phyloP scores from a whole-genome alignment of 2,888 invertebrate species.

The Heteropelma amictum region DNA sequence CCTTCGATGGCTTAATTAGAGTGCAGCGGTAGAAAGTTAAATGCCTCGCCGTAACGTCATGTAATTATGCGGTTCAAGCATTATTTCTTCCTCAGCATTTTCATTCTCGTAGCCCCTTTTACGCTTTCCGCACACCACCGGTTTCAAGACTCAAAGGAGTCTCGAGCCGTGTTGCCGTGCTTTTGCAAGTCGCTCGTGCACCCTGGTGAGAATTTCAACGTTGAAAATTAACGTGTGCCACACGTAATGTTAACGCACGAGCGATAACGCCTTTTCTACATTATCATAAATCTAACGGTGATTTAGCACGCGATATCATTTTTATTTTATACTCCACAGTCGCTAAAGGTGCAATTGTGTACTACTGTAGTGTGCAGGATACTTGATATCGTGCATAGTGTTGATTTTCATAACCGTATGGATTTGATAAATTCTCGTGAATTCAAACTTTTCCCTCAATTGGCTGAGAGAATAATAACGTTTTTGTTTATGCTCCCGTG shows the following conservation, averaged over 20 bases:
- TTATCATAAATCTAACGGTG: slow-evolving; percentile 46
- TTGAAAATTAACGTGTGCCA: slow-evolving; percentile 46
- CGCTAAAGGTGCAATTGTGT: not conserved
- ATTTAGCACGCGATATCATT: slow-evolving; percentile 42
- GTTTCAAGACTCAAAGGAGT: slow-evolving; percentile 27
- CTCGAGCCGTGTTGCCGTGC: slow-evolving; percentile 22
- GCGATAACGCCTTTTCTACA: slow-evolving; percentile 43
- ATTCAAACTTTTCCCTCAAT: no score
- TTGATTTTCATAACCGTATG: no score
- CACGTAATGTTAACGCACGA: slow-evolving; percentile 41
- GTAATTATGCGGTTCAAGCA: slow-evolving; percentile 43
- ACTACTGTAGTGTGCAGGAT: slow-evolving; percentile 9
- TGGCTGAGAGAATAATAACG: no score
- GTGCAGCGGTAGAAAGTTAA: slow-evolving; percentile 19
- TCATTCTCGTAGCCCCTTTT: slow-evolving; percentile 28
- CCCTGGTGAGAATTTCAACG: slow-evolving; percentile 35
- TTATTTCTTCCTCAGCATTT: slow-evolving; percentile 33
- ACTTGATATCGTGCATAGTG: slow-evolving; percentile 33
- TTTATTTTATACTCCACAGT: slow-evolving; percentile 25
- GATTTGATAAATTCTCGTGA: no score
- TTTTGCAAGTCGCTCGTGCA: not conserved
- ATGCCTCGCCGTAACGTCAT: slow-evolving; percentile 14
- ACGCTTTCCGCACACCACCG: not conserved
- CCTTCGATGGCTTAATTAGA: slow-evolving; percentile 43
- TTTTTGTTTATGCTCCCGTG: no score